Percentiles rank a stretch among this genome's conserved stretches.
Evolutionary conservation across 2,888 invertebrate species (phyloP).

Genomic region (Apoda limacodes): DNA sequence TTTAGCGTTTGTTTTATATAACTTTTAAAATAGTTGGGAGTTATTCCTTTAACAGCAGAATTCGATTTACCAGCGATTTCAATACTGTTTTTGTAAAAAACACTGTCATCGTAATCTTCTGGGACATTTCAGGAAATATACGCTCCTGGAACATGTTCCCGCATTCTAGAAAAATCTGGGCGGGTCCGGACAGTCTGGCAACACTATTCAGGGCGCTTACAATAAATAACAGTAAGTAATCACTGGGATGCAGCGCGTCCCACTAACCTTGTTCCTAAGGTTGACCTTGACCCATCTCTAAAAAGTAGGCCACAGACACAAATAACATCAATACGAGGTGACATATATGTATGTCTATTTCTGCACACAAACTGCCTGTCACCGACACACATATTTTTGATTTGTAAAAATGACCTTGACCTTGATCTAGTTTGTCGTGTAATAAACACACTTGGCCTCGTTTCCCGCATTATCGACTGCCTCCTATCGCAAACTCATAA

Average conservation of each 20-base stretch:
- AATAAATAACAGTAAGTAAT: constrained; percentile 9
- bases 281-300: constrained; percentile 61
- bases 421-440: constrained; percentile 65
- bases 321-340: constrained; percentile 55
- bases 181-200: background rate
- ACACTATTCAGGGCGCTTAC: constrained; percentile 1
- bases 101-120: too few species aligned
- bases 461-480: constrained; percentile 60
- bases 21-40: too few species aligned
- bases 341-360: constrained; percentile 38
- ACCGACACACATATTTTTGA: constrained; percentile 53
- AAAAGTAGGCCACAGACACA: constrained; percentile 49
- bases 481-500: constrained; percentile 53
- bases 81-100: too few species aligned
- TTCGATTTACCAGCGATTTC: too few species aligned
- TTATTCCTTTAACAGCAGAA: too few species aligned
- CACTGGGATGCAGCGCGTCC: too few species aligned
- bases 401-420: constrained; percentile 69
- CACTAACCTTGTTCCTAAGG: constrained; percentile 39
- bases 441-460: constrained; percentile 65
- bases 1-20: too few species aligned
- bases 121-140: too few species aligned
- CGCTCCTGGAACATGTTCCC: too few species aligned
- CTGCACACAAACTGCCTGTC: constrained; percentile 50
- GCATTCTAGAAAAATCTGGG: too few species aligned